Conservation (phyloP, 2,113 vertebrate species). For the Cyprinus carpio region DNA sequence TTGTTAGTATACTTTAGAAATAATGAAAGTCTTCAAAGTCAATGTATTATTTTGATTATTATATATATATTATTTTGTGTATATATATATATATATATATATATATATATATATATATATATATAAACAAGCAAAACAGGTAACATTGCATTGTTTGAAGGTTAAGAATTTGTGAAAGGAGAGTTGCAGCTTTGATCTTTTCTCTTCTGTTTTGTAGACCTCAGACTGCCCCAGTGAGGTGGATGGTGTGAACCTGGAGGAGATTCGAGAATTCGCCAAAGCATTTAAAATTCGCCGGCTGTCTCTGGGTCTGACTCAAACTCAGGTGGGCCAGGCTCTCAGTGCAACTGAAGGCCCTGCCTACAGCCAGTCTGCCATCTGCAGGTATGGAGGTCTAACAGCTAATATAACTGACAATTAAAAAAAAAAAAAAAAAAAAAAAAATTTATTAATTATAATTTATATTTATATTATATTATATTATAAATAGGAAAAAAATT, state of each 20-base stretch:
- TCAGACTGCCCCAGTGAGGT: slow-evolving; percentile 94
- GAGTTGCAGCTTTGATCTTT: slow-evolving; percentile 7
- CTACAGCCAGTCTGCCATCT: slow-evolving; percentile 99
- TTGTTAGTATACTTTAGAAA: too few species aligned
- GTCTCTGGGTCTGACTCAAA: slow-evolving; percentile 98
- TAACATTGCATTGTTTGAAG: too few species aligned
- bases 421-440: too few species aligned
- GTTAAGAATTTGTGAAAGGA: not conserved
- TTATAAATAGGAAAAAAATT: too few species aligned
- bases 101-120: too few species aligned
- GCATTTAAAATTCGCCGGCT: slow-evolving; percentile 99
- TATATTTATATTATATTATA: too few species aligned
- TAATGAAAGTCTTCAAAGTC: too few species aligned
- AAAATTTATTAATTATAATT: too few species aligned
- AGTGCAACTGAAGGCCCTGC: slow-evolving; percentile 97
- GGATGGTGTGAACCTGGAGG: slow-evolving; percentile 98
- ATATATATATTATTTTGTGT: too few species aligned
- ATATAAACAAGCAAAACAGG: too few species aligned
- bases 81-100: too few species aligned
- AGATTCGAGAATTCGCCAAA: slow-evolving; percentile 99
- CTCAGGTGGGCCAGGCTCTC: slow-evolving; percentile 98
- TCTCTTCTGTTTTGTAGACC: slow-evolving; percentile 81
- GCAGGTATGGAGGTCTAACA: slow-evolving; percentile 85
- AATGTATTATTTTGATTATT: too few species aligned
- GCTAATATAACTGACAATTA: not conserved